Conservation (phyloP, 1,140 invertebrate species). For the Euborellia annulipes region DNA sequence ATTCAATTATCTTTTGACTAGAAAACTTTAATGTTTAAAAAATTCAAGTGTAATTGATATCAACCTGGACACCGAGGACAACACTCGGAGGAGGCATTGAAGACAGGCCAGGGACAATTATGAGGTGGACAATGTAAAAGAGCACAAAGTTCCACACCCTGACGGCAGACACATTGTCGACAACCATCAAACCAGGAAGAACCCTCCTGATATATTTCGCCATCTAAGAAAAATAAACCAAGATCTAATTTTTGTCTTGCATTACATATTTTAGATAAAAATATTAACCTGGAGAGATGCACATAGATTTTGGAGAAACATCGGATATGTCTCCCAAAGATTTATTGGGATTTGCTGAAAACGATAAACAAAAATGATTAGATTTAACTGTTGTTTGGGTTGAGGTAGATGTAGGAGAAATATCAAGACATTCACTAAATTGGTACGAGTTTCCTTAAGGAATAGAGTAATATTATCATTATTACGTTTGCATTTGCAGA, state of each 20-base stretch:
- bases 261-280: background rate
- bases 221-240: conserved; percentile 13
- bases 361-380: no score
- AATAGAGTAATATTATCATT: no score
- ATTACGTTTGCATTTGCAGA: conserved; percentile 32
- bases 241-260: background rate
- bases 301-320: background rate
- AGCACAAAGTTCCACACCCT: conserved; percentile 32
- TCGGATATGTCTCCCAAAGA: background rate
- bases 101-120: conserved; percentile 24
- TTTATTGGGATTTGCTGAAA: no score
- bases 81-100: conserved; percentile 25
- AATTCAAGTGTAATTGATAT: background rate
- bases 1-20: no score
- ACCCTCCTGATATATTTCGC: conserved; percentile 20
- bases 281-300: background rate
- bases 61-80: conserved; percentile 31
- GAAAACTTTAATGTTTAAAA: background rate
- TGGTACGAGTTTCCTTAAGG: no score
- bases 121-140: conserved; percentile 30
- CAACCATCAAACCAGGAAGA: conserved; percentile 36
- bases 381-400: no score
- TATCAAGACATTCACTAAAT: no score
- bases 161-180: conserved; percentile 32
- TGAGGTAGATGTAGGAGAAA: no score